Conservation (phyloP, 37 sponge, comb jelly and placozoan genomes). For the Oopsacas minuta region DNA sequence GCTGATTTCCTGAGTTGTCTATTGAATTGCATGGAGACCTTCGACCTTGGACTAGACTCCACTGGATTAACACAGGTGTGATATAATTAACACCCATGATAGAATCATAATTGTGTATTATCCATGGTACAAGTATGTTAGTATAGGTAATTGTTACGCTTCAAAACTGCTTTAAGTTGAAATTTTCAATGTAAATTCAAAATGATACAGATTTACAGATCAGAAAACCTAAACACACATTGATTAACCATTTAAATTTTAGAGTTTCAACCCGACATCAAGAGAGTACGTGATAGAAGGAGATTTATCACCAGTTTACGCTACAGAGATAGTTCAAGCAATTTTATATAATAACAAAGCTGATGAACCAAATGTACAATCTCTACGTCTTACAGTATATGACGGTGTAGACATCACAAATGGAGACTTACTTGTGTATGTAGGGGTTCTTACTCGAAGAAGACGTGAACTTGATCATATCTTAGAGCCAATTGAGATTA, state of each 20-base stretch:
- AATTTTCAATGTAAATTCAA: too few species aligned
- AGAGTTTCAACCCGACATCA: constrained; percentile 1
- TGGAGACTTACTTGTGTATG: neutral
- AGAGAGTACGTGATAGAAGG: neutral
- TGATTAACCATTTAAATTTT: too few species aligned
- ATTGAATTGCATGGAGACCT: neutral
- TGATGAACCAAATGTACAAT: neutral
- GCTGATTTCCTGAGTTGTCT: neutral
- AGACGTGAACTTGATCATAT: neutral
- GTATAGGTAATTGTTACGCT: too few species aligned
- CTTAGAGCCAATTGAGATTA: neutral
- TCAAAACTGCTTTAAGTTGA: too few species aligned
- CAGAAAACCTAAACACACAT: too few species aligned
- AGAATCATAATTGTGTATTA: neutral
- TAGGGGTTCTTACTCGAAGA: neutral
- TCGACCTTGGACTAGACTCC: neutral
- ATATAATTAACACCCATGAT: neutral
- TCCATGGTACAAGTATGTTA: too few species aligned
- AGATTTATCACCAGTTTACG: neutral
- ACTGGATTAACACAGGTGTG: neutral
- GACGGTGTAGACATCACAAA: neutral
- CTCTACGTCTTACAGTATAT: neutral
- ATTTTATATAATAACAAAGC: neutral
- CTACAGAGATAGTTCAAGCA: neutral
- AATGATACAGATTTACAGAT: too few species aligned